phyloP scores from a whole-genome alignment of 2,888 invertebrate species.

The Lottia gigantea region DNA sequence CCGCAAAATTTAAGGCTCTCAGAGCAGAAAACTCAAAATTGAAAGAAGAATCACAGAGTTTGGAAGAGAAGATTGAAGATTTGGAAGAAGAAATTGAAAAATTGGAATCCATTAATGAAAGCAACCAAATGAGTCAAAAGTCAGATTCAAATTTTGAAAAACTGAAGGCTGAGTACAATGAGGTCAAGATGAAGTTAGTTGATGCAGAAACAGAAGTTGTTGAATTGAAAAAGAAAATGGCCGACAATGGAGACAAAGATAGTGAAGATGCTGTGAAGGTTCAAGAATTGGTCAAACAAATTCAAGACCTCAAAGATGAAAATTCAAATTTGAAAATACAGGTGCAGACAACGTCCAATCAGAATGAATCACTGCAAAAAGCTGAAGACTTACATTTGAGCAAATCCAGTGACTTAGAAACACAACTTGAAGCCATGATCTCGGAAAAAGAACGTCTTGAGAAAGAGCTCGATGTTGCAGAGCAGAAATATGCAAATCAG shows the following conservation, averaged over 20 bases:
- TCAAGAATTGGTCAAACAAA: conserved; percentile 32
- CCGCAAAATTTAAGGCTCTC: conserved; percentile 40
- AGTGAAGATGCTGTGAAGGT: conserved; percentile 15
- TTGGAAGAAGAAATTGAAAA: conserved; percentile 36
- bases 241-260: conserved; percentile 19
- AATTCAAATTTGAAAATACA: conserved; percentile 29
- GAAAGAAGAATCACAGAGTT: conserved; percentile 27
- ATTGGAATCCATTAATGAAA: conserved; percentile 33
- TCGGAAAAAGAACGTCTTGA: conserved; percentile 26
- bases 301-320: conserved; percentile 34
- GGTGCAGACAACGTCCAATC: neutral
- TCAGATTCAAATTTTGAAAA: conserved; percentile 17
- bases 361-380: conserved; percentile 15
- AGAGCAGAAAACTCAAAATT: conserved; percentile 34
- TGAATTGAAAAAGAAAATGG: conserved; percentile 13
- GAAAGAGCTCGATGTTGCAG: conserved; percentile 21
- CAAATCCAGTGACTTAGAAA: conserved; percentile 21
- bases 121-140: neutral
- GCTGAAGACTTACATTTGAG: neutral
- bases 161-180: conserved; percentile 11
- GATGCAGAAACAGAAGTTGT: neutral
- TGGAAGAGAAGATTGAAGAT: conserved; percentile 36
- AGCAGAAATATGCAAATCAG: conserved; percentile 32
- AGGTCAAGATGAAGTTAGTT: conserved; percentile 11
- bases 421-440: conserved; percentile 25